Base-by-base conservation (phyloP, 2,888 invertebrate genomes). In the Rhagium mordax region DNA sequence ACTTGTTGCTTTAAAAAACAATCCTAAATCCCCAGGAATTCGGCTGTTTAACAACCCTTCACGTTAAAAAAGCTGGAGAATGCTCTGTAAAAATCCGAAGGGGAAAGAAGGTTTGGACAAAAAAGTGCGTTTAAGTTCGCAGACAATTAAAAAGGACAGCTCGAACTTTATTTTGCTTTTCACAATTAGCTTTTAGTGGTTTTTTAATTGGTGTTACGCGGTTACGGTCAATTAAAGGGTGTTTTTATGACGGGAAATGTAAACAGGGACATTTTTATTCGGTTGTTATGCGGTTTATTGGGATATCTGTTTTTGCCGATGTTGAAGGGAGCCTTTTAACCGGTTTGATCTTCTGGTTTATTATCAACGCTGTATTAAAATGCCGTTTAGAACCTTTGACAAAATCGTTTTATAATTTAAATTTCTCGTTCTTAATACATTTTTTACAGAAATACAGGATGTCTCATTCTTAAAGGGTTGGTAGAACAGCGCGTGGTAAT, bases 121-220 rank as follows among this genome's bases (percentile, higher is more conserved):
- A 47, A 67, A 33, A 24, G 2, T 21, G 18, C 18, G 57, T 21
- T 18, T 2, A 20, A 57, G 55, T 57, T 20, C 5, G 27, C 41
- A 47, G 21, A 16, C 24, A 57, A 47, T 57, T 61, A 41, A 33
- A 20, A 21, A 55, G 18, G 24, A 8, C 29, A 15, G 18, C 29
- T 67, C 74, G 49, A 75, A 60, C 51, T 29, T 76, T 74, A 47
- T 66, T 75, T 77, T 64, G 24, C 47, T 68, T 68, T 74, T 72
- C 72, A 74, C 81, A 82, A 81, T 82, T 82, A 81, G 80, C 80
- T 79, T 75, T 76, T 77, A 68, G 79, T 70, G 80, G 79, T 82
- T 83, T 83, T 83, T 83, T 78, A 82, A 84, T 84, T 83, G 81
- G 81, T 81, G 81, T 79, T 75, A 74, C 74, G 78, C 60, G 81